Base-by-base conservation (phyloP, 1,140 invertebrate genomes). In the Leptopilina boulardi region DNA sequence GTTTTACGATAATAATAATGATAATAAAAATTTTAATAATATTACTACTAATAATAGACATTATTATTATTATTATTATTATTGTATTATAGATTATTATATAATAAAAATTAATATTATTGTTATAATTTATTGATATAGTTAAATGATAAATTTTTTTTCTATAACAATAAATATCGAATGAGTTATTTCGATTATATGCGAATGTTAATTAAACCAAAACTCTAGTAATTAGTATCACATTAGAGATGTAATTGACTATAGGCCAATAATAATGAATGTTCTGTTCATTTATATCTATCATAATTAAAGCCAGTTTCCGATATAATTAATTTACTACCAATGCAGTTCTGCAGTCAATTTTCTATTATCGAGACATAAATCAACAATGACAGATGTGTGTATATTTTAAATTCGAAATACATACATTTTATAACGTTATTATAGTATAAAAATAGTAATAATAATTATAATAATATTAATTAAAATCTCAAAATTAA, bases 211-310 rank as follows among this genome's bases (percentile, higher is more conserved):
- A 47, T 47, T 47, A 47, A 47, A 47, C 15, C 42, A 11, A 47
- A 47, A 47, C 42, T 47, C n/a, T 4, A n/a, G n/a, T 47, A 47
- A 47, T 47, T 47, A 47, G 42, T 13, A 47, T 47, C 13, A 13
- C n/a, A 47, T 47, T 47, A 47, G 13, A 47, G 42, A 47, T 47
- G 42, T 47, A 47, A 47, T 47, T 47, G 42, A 47, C 42, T 13
- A n/a, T 47, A 47, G 42, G 15, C 13, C n/a, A 4, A 5, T 47
- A 47, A 3, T 47, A 47, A 47, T 47, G 42, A 47, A 47, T 47
- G 13, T 47, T n/a, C n/a, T n/a, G 42, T 47, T 47, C 42, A 47
- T 47, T 47, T 47, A n/a, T 47, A 47, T 47, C 42, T 47, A 47
- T 47, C 42, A 47, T 47, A 47, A 47, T 47, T 47, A 47, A 38